phyloP scores from a whole-genome alignment of 2,888 invertebrate genomes.

The Xestobium rufovillosum region DNA sequence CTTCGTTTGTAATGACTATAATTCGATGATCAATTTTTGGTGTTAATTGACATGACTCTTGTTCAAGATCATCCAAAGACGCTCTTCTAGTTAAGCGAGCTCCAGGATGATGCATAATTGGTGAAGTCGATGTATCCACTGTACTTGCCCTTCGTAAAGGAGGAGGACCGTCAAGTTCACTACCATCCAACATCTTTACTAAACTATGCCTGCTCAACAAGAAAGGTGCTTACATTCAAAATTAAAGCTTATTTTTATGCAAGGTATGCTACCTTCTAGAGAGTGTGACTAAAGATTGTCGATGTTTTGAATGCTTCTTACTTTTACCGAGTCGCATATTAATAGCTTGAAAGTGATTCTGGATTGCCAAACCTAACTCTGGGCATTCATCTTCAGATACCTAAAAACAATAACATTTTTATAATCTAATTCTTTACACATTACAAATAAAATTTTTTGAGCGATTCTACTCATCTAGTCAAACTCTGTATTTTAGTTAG shows the following conservation, averaged over 20 bases:
- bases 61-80: slow-evolving; percentile 74
- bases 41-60: slow-evolving; percentile 71
- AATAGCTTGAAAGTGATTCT: slow-evolving; percentile 85
- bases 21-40: slow-evolving; percentile 79
- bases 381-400: slow-evolving; percentile 81
- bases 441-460: slow-evolving; percentile 1
- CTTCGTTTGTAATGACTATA: slow-evolving; percentile 61
- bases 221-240: no score
- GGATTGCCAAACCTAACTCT: slow-evolving; percentile 72
- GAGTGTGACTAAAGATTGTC: slow-evolving; percentile 78
- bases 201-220: slow-evolving; percentile 56
- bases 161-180: slow-evolving; percentile 64
- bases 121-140: slow-evolving; percentile 32
- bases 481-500: no score
- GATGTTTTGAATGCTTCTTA: slow-evolving; percentile 65
- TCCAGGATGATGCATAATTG: slow-evolving; percentile 29
- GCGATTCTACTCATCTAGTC: no score
- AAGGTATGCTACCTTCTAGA: slow-evolving; percentile 57
- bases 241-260: no score
- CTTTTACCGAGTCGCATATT: slow-evolving; percentile 67
- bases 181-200: slow-evolving; percentile 67
- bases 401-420: no score
- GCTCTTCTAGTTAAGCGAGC: slow-evolving; percentile 61
- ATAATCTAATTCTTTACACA: no score
- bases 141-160: slow-evolving; percentile 53